Evolutionary conservation across 2,797 vertebrate species (phyloP), one percentile per base, ranked within the genome.

Genomic region (Phrynocephalus forsythii): DNA sequence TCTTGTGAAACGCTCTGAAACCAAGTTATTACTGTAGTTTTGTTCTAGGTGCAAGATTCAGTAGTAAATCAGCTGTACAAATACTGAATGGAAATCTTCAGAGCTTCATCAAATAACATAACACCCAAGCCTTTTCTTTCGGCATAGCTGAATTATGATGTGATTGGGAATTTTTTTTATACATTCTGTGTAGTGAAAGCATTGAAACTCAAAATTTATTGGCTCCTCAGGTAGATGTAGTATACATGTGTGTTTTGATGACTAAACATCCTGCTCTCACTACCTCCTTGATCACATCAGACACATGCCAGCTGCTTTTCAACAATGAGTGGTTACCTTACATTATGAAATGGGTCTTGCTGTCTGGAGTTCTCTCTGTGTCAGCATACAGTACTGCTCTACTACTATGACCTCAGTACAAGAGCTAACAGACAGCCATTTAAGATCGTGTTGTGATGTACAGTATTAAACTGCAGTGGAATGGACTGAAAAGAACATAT

Each of bases 141-240:
- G 82, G 72, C 79, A 72, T 87, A 68, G 13, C 87, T 93, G 87
- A 91, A 92, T 94, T 90, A 89, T 56, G 52, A 52, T 52, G 52
- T 7, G 52, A 56, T 13, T 56, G 52, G 52, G 52, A 56, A 56
- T 56, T 56, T 10, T 73, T 33, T 38, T 5, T 73, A 16, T 33
- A 73, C 33, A 38, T 73, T 73, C 4, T 73, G 33, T 73, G 33
- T 73, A 38, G 33, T 73, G 15, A 73, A 18, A 20, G 24, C 28
- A 24, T 2, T 28, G 8, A 69, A 69, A 69, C 2, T 69, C 67
- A 69, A 28, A 6, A 28, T 69, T 69, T 6, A 28, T 69, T 69
- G 67, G 67, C 13, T 67, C 22, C 16, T 67, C 16, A 67, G 18
- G 7, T 26, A 26, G 67, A 69, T 69, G 24, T 28, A 69, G 67